Conservation (phyloP, 35 echinoderm and acorn worm species). For the Ophioderma brevispina region DNA sequence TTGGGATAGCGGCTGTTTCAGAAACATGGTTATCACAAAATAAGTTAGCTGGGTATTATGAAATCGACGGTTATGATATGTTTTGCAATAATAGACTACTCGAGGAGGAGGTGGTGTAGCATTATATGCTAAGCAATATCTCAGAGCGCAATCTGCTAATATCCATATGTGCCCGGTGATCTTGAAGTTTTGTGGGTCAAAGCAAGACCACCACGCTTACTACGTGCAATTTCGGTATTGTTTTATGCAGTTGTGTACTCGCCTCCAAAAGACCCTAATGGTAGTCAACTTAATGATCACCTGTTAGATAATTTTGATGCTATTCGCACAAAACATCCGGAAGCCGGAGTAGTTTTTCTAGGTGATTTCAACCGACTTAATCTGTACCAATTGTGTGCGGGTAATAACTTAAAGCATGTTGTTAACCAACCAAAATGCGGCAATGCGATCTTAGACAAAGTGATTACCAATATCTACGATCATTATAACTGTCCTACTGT, state of each 20-base stretch:
- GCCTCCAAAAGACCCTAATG: not conserved
- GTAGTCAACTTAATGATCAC: not conserved
- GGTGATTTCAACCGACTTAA: slow-evolving; percentile 21
- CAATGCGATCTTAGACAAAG: slow-evolving; percentile 38
- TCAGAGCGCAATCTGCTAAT: not conserved
- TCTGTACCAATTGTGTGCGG: not conserved
- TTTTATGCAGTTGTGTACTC: slow-evolving; percentile 2
- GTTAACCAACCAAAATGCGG: slow-evolving; percentile 14
- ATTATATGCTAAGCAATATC: not conserved
- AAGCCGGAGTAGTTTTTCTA: slow-evolving; percentile 1
- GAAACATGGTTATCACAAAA: not conserved
- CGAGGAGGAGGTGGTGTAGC: slow-evolving; percentile 20
- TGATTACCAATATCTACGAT: slow-evolving; percentile 19
- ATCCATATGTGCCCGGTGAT: not conserved
- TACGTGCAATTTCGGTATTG: not conserved
- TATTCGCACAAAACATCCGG: not conserved
- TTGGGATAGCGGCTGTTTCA: not conserved
- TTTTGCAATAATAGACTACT: not conserved
- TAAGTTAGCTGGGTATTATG: not conserved
- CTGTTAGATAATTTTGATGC: slow-evolving; percentile 9
- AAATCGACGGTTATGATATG: not conserved
- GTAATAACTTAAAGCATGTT: not conserved
- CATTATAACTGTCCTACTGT: slow-evolving; percentile 22
- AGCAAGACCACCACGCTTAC: not conserved
- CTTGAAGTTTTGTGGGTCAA: slow-evolving; percentile 32